Conservation (phyloP, 1,140 invertebrate species). For the Cydia pomonella region DNA sequence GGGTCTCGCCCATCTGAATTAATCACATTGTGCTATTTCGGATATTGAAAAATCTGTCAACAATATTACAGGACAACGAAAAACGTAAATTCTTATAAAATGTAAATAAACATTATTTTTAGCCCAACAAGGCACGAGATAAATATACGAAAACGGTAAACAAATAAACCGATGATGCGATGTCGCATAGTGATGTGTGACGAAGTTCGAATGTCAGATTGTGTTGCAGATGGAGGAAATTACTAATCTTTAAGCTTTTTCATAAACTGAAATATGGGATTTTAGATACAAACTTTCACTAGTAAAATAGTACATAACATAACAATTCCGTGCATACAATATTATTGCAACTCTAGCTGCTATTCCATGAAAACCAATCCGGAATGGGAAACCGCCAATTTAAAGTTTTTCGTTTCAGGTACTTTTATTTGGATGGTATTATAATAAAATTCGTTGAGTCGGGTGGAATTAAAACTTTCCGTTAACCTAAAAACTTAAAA, state of each 20-base stretch:
- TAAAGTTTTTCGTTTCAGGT: constrained; percentile 46
- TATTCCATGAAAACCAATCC: neutral
- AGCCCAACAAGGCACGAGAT: constrained; percentile 1
- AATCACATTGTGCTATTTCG: constrained; percentile 1
- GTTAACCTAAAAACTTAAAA: constrained; percentile 7
- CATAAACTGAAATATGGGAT: neutral
- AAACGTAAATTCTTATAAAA: neutral
- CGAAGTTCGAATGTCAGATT: constrained; percentile 7
- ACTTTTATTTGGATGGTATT: neutral
- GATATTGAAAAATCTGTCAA: constrained; percentile 1
- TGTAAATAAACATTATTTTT: constrained; percentile 15
- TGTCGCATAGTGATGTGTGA: constrained; percentile 23
- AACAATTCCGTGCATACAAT: constrained; percentile 7
- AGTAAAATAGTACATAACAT: constrained; percentile 39
- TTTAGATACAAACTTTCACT: neutral
- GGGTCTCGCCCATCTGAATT: neutral
- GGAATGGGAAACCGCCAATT: constrained; percentile 40
- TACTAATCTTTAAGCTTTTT: constrained; percentile 3
- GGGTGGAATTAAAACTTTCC: neutral
- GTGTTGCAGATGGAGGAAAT: neutral
- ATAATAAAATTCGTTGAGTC: constrained; percentile 5
- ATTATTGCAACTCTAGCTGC: neutral
- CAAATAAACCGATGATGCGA: neutral
- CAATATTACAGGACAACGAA: neutral
- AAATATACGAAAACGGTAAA: neutral